These are phyloP conservation scores for Stigmatopora argus DNA, from an alignment of 2,113 vertebrate species.

Conservation along the genomic window DNA sequence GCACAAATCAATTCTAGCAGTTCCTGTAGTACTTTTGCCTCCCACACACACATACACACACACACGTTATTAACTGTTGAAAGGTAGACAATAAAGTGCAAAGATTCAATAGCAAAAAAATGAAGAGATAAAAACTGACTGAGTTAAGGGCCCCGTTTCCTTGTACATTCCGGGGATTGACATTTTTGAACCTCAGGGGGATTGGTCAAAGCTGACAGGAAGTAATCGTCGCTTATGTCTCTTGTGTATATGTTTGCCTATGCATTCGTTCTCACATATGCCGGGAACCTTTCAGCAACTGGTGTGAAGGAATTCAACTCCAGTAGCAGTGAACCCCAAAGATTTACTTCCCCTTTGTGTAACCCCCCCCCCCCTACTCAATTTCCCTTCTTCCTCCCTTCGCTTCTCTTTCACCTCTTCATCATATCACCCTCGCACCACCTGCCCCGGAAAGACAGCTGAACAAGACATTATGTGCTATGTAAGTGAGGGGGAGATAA, in stretches of 20 bases:
- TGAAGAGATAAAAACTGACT: constrained; percentile 5
- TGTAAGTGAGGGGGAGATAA: constrained; percentile 7
- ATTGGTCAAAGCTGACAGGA: constrained; percentile 12
- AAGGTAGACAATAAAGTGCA: neutral
- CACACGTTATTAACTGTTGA: neutral
- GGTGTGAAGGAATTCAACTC: constrained; percentile 59
- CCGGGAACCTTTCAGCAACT: constrained; percentile 47
- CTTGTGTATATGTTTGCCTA: constrained; percentile 23
- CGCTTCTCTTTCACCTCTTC: constrained; percentile 43
- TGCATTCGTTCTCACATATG: constrained; percentile 30
- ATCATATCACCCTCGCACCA: constrained; percentile 41
- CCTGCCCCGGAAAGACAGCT: constrained; percentile 54
- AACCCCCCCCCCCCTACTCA: constrained; percentile 3
- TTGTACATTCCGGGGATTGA: constrained; percentile 11
- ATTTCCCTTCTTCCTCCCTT: constrained; percentile 16
- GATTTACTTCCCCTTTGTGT: constrained; percentile 21
- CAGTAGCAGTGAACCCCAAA: constrained; percentile 32
- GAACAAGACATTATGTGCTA: constrained; percentile 52
- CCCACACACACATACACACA: neutral
- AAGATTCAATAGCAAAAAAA: constrained; percentile 11
- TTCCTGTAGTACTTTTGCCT: neutral
- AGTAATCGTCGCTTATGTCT: neutral
- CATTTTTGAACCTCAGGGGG: neutral
- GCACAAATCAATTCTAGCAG: neutral
- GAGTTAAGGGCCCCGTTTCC: constrained; percentile 15